A percentile compares a stretch with the other conserved stretches of the same genome.
phyloP scores from a whole-genome alignment of 1,140 invertebrate genomes.

The Tenebrio molitor region DNA sequence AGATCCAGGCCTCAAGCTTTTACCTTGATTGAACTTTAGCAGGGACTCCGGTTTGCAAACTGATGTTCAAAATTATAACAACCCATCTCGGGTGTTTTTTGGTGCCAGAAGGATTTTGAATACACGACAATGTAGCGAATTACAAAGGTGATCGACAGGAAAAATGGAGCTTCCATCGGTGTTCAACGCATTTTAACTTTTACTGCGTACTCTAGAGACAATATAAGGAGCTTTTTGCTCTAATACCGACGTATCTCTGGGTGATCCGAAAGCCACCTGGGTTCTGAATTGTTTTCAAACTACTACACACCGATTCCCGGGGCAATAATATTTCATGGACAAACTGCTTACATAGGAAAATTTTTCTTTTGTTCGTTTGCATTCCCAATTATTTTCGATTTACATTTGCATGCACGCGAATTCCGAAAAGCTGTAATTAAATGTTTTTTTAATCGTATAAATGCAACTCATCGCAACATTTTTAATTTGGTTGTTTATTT shows the following conservation, averaged over 20 bases:
- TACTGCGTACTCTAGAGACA: conserved; percentile 28
- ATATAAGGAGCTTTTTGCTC: conserved; percentile 7
- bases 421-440: background rate
- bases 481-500: background rate
- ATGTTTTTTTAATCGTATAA: background rate
- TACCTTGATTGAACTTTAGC: conserved; percentile 31
- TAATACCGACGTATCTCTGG: conserved; percentile 10
- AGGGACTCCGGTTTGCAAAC: background rate
- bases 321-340: conserved; percentile 26
- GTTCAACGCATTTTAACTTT: conserved; percentile 28
- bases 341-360: background rate
- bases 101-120: too few relatives aligned
- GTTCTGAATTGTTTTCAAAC: conserved; percentile 32
- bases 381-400: background rate
- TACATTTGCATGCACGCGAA: conserved; percentile 11
- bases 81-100: too few relatives aligned
- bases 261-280: conserved; percentile 31
- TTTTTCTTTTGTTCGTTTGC: conserved; percentile 6
- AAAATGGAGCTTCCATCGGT: background rate
- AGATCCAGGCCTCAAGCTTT: conserved; percentile 21
- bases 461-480: background rate
- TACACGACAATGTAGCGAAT: too few relatives aligned
- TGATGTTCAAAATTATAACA: background rate
- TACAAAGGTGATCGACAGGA: background rate
- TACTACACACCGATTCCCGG: background rate